Percentiles rank a stretch among this genome's conserved stretches.
Conservation (phyloP, 2,113 vertebrate genomes). For the Lepisosteus oculatus region DNA sequence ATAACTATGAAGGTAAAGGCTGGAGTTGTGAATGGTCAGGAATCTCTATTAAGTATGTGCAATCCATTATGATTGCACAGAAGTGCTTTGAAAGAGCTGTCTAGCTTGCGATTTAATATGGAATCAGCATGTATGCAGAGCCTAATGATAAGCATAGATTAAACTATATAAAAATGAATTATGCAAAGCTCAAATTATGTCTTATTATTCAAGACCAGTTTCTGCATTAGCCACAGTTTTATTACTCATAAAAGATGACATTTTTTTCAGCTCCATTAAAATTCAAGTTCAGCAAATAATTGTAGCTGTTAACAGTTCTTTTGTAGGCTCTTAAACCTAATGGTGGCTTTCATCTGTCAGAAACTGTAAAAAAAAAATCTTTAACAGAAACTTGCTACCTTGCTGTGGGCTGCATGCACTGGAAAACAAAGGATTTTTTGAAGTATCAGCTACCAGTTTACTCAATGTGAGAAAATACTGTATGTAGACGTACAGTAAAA, state of each 20-base stretch:
- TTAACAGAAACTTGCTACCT: neutral
- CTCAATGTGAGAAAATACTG: no score
- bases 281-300: conserved; percentile 17
- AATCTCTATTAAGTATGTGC: conserved; percentile 7
- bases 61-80: conserved; percentile 4
- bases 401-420: neutral
- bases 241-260: conserved; percentile 6
- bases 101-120: conserved; percentile 9
- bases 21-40: neutral
- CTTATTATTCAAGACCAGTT: conserved; percentile 12
- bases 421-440: neutral
- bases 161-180: conserved; percentile 20
- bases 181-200: conserved; percentile 20
- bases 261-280: conserved; percentile 19
- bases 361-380: conserved; percentile 1
- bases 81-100: neutral
- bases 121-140: conserved; percentile 10
- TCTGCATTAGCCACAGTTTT: conserved; percentile 13
- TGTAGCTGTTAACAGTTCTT: conserved; percentile 21
- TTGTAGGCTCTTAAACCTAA: conserved; percentile 15
- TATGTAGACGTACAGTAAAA: no score
- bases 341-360: conserved; percentile 22
- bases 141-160: conserved; percentile 14
- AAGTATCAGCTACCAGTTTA: no score
- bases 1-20: neutral